Evolutionary conservation across 2,888 invertebrate species (phyloP), one percentile per base, ranked within the genome.

Genomic region (Brenthis ino): DNA sequence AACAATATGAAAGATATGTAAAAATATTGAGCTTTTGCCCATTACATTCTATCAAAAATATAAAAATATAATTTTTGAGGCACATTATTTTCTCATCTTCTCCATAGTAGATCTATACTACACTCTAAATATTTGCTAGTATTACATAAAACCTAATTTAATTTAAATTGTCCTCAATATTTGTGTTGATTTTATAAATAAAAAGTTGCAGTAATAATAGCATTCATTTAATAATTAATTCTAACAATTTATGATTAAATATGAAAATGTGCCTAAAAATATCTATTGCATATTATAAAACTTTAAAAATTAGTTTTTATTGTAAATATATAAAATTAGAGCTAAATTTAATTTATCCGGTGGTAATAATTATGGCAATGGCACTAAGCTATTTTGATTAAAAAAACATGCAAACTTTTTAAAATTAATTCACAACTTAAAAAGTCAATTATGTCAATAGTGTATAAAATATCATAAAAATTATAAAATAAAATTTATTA

Each of bases 341-440:
- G 65, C 68, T 65, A 64, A 50, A 60, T n/a, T 48, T 33, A 51
- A 28, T 20, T 56, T 54, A 57, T 63, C 54, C 64, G 55, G 66
- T 66, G 69, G 65, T 64, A 61, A 51, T 66, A 64, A 20, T 50
- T 64, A 71, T 71, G 68, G 71, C 71, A 71, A 71, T 56, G 55
- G 50, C 33, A 69, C 47, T 54, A 65, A 66, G 43, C 66, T 16
- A 37, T 50, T 57, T 53, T 14, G 37, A 50, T 54, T 28, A 63
- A 57, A 61, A 47, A 57, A 48, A 48, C 20, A 66, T 20, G 11
- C 28, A 64, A 60, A 51, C 51, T 43, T 28, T 24, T 28, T 54
- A 43, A 24, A 66, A 60, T 53, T 47, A 54, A 58, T 57, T 60
- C 48, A 66, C 50, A 55, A 60, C 60, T 33, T 28, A 33, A 28